A percentile compares a stretch with the other conserved stretches of the same genome.
phyloP scores from a whole-genome alignment of 2,888 invertebrate species.

The Xylophagus ater region DNA sequence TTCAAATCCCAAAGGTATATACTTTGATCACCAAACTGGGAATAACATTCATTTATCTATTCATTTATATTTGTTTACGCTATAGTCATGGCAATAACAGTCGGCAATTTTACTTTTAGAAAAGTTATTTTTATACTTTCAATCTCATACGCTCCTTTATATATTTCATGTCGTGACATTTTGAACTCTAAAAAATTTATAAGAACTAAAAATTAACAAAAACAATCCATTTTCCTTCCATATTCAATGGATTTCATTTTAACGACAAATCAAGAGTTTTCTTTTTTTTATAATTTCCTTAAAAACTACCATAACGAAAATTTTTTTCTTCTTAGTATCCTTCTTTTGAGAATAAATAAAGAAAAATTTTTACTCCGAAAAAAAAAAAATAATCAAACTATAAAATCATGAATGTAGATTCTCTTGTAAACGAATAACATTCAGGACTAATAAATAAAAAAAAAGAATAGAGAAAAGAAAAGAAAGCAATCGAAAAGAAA shows the following conservation, averaged over 20 bases:
- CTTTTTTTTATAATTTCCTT: too few relatives aligned
- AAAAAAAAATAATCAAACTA: not conserved
- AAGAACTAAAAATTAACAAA: not conserved
- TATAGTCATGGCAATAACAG: too few relatives aligned
- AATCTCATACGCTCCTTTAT: not conserved
- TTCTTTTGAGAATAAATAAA: not conserved
- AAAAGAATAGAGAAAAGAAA: too few relatives aligned
- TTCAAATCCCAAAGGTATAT: conserved; percentile 7
- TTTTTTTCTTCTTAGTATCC: too few relatives aligned
- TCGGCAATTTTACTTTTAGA: not conserved
- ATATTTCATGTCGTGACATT: not conserved
- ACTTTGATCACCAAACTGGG: conserved; percentile 9
- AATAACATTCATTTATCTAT: too few relatives aligned
- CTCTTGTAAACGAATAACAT: not conserved
- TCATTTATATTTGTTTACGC: too few relatives aligned
- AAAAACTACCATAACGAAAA: too few relatives aligned
- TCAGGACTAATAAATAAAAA: too few relatives aligned
- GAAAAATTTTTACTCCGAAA: not conserved
- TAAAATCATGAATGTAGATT: not conserved
- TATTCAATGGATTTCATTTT: too few relatives aligned
- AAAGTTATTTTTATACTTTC: not conserved
- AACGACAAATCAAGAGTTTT: too few relatives aligned
- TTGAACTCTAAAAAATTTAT: not conserved
- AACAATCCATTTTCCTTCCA: too few relatives aligned
- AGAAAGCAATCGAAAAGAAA: too few relatives aligned